Evolutionary conservation across 2,888 invertebrate genomes (phyloP), one percentile per base, ranked within the genome.

Genomic region (Muschampia staudingeri): DNA sequence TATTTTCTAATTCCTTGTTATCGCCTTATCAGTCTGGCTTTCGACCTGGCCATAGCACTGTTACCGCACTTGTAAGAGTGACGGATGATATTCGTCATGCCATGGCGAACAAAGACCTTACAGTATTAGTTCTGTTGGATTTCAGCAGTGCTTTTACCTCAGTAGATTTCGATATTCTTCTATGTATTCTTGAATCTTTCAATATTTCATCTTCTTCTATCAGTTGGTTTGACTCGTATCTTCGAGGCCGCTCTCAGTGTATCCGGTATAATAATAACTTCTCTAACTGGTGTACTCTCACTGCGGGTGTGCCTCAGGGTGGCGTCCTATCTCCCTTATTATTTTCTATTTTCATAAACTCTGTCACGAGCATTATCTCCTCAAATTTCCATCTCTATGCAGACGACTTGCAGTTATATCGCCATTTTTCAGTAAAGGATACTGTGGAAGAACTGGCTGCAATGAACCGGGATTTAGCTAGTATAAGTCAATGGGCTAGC

Each of bases 341-440:
- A 34, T 70, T 70, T 9, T 37, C 70, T n/a, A 14, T 70, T 3
- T 40, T 70, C 34, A 42, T 71, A 3, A 71, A 71, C 25, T 71
- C 71, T 2, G 25, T 71, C 9, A 44, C 44, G 42, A 42, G 42
- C 12, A 25, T 71, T n/a, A 34, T 73, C 9, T 37, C 73, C 19
- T 52, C 52, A n/a, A 52, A 52, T 34, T 73, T 73, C n/a, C 73
- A 73, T 37, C 73, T 56, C 30, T 52, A 73, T n/a, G 73, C 73
- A 14, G 73, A 73, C n/a, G 73, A 52, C 52, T n/a, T 52, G 11
- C 52, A 73, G 52, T 11, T 73, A 11, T 73, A 73, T 34, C 34
- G 34, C 9, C 73, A 73, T n/a, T 73, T 73, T 19, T 6, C 16
- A 2, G 34, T 52, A 2, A n/a, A 52, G 4, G n/a, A 25, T n/a